phyloP scores from a whole-genome alignment of 2,888 invertebrate species.

The Harpalus rubripes region DNA sequence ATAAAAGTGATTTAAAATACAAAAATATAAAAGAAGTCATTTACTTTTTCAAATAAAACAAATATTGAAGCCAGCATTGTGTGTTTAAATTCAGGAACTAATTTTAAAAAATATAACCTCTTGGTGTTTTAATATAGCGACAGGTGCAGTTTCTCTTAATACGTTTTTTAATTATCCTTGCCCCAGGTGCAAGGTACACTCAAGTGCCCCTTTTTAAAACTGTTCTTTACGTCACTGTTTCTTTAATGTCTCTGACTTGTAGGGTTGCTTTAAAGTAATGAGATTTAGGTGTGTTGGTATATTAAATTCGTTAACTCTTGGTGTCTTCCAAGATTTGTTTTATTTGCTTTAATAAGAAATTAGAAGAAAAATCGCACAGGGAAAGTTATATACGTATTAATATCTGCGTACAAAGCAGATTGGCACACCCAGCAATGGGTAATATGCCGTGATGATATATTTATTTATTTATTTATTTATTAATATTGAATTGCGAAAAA shows the following conservation, averaged over 20 bases:
- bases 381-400: too few species aligned
- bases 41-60: background rate
- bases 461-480: too few species aligned
- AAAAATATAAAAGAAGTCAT: background rate
- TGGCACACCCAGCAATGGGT: too few species aligned
- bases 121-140: background rate
- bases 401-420: too few species aligned
- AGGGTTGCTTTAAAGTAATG: conserved; percentile 9
- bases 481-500: too few species aligned
- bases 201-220: conserved; percentile 14
- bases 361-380: background rate
- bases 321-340: conserved; percentile 9
- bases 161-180: conserved; percentile 51
- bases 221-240: background rate
- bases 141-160: conserved; percentile 62
- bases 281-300: conserved; percentile 27
- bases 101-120: conserved; percentile 7
- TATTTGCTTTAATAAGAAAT: conserved; percentile 5
- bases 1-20: background rate
- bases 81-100: background rate
- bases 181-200: conserved; percentile 44
- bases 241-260: background rate
- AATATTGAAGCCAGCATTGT: background rate
- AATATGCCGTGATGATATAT: too few species aligned
- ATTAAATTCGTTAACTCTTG: conserved; percentile 28